A percentile compares a stretch with the other conserved stretches of the same genome.
Evolutionary conservation across 1,140 invertebrate genomes (phyloP).

Genomic region (Cotesia typhae): DNA sequence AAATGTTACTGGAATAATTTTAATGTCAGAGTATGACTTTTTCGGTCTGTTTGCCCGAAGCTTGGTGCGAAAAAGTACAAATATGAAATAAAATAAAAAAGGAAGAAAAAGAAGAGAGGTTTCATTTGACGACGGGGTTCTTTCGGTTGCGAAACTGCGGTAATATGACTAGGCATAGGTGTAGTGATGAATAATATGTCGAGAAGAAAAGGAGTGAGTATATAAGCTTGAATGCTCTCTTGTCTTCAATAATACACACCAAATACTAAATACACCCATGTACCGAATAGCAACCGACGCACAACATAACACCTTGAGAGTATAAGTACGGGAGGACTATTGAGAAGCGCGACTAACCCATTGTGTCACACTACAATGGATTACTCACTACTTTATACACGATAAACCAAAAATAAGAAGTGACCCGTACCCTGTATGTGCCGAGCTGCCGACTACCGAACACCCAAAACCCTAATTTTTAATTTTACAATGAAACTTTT

Average conservation of each 20-base stretch:
- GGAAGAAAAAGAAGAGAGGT: neutral
- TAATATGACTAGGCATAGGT: neutral
- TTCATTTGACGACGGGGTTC: neutral
- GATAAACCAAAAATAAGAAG: slow-evolving; percentile 45
- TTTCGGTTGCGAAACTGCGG: neutral
- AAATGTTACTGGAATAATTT: too few species aligned
- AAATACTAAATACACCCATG: neutral
- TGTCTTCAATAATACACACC: slow-evolving; percentile 8
- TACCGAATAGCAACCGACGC: slow-evolving; percentile 35
- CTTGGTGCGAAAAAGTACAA: too few species aligned
- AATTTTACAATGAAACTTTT: too few species aligned
- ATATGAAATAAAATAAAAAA: too few species aligned
- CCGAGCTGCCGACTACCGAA: too few species aligned
- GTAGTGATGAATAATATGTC: too few species aligned
- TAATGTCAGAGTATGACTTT: too few species aligned
- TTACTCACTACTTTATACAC: slow-evolving; percentile 44
- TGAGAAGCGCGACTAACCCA: slow-evolving; percentile 5
- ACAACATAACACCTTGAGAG: slow-evolving; percentile 57
- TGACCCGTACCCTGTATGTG: slow-evolving; percentile 44
- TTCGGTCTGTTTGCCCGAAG: too few species aligned
- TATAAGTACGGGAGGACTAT: slow-evolving; percentile 37
- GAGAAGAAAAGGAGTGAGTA: neutral
- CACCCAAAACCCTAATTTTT: neutral
- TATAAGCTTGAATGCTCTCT: neutral
- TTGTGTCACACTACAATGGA: slow-evolving; percentile 7